A percentile compares a stretch with the other conserved stretches of the same genome.
phyloP scores from a whole-genome alignment of 1,140 invertebrate species.

The Drosophila yakuba region DNA sequence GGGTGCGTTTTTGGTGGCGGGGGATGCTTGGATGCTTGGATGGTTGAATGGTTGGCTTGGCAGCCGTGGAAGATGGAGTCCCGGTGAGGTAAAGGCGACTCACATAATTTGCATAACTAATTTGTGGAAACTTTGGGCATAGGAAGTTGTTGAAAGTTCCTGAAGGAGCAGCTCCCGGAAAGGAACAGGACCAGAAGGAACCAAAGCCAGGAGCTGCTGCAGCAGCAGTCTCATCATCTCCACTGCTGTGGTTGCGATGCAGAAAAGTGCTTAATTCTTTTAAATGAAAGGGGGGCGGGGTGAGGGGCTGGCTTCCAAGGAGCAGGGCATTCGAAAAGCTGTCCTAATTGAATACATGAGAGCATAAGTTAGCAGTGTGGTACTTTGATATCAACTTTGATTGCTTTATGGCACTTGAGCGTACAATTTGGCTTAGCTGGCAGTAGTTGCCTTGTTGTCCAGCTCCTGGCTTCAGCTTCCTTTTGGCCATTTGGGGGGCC shows the following conservation, averaged over 20 bases:
- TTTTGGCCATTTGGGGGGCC: constrained; percentile 55
- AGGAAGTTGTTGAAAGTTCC: constrained; percentile 81
- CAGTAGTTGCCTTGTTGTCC: constrained; percentile 59
- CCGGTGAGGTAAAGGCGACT: constrained; percentile 73
- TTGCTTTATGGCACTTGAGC: constrained; percentile 82
- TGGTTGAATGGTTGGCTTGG: constrained; percentile 25
- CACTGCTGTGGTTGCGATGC: constrained; percentile 60
- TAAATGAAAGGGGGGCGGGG: constrained; percentile 56
- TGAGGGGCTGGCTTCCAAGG: background rate
- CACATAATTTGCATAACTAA: constrained; percentile 82
- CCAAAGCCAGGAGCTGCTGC: constrained; percentile 50
- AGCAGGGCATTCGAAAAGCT: constrained; percentile 70
- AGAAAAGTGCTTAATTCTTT: constrained; percentile 81
- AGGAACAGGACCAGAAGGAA: constrained; percentile 14
- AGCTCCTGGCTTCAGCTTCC: background rate
- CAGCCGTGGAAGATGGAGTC: constrained; percentile 16
- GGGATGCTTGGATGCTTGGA: background rate
- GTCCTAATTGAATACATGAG: constrained; percentile 82
- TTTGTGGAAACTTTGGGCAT: constrained; percentile 81
- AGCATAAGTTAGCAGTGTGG: constrained; percentile 80
- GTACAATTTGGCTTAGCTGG: constrained; percentile 79
- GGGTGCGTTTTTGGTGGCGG: background rate
- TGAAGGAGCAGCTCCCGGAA: constrained; percentile 59
- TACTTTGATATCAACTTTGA: constrained; percentile 83
- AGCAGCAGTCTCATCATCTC: constrained; percentile 67